Evolutionary conservation across 1,140 invertebrate species (phyloP).

Genomic region (Nephotettix cincticeps): DNA sequence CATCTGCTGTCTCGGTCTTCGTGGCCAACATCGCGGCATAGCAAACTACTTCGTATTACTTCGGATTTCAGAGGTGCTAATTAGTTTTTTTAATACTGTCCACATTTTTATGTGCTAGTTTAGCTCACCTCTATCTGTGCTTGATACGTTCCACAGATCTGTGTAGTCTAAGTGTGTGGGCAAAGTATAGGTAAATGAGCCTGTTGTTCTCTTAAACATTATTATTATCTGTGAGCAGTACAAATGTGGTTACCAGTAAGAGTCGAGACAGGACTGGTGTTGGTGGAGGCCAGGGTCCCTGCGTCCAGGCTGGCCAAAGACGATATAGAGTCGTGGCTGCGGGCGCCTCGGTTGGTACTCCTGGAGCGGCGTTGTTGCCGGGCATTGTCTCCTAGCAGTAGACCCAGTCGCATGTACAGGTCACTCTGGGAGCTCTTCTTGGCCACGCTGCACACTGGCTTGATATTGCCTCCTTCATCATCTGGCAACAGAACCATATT

Average conservation of each 20-base stretch:
- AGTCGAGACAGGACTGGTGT: constrained; percentile 85
- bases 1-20: no score
- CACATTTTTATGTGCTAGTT: no score
- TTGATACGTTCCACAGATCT: no score
- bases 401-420: constrained; percentile 80
- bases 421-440: constrained; percentile 68
- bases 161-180: no score
- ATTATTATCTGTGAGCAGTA: no score
- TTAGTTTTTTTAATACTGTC: no score
- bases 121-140: no score
- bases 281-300: constrained; percentile 61
- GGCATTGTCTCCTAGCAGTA: constrained; percentile 71
- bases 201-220: no score
- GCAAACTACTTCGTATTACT: no score
- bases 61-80: no score
- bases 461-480: constrained; percentile 66
- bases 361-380: constrained; percentile 39
- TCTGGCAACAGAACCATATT: constrained; percentile 58
- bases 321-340: constrained; percentile 53
- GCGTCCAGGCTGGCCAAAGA: constrained; percentile 76
- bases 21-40: no score
- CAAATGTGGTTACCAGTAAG: constrained; percentile 60
- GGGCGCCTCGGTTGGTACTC: constrained; percentile 26
- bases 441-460: constrained; percentile 51
- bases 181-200: no score